Evolutionary conservation across 2,113 vertebrate species (phyloP).

Genomic region (Andinoacara biseriatus): DNA sequence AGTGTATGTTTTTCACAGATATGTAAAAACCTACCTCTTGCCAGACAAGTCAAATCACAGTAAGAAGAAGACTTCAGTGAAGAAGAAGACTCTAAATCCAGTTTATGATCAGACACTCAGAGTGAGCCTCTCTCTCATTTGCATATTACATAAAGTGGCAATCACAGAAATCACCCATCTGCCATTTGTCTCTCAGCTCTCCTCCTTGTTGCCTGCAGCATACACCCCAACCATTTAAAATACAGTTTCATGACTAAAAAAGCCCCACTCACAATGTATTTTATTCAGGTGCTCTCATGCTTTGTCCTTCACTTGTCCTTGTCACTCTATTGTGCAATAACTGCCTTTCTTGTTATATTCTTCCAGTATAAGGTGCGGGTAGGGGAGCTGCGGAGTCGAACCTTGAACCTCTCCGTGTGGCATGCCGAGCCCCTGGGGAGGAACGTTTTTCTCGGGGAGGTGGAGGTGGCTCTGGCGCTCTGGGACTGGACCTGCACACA

Average conservation of each 20-base stretch:
- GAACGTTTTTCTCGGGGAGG: slow-evolving; percentile 94
- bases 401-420: slow-evolving; percentile 95
- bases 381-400: slow-evolving; percentile 85
- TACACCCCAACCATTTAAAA: background rate
- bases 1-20: slow-evolving; percentile 76
- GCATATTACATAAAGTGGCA: slow-evolving; percentile 2
- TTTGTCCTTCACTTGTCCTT: background rate
- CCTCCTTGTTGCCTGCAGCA: background rate
- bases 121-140: slow-evolving; percentile 76
- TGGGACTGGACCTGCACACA: slow-evolving; percentile 89
- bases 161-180: background rate
- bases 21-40: slow-evolving; percentile 94
- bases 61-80: slow-evolving; percentile 92
- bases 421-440: slow-evolving; percentile 88
- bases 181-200: background rate
- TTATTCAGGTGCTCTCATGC: background rate
- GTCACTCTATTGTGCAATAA: too few relatives aligned
- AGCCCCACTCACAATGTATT: background rate
- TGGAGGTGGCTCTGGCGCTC: slow-evolving; percentile 84
- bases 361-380: slow-evolving; percentile 88
- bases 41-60: slow-evolving; percentile 91
- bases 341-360: background rate
- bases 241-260: background rate
- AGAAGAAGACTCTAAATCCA: slow-evolving; percentile 90
- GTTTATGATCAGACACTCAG: slow-evolving; percentile 91